Evolutionary conservation across 2,797 vertebrate genomes (phyloP), one percentile per base, ranked within the genome.

Genomic region (Valencia hispanica): DNA sequence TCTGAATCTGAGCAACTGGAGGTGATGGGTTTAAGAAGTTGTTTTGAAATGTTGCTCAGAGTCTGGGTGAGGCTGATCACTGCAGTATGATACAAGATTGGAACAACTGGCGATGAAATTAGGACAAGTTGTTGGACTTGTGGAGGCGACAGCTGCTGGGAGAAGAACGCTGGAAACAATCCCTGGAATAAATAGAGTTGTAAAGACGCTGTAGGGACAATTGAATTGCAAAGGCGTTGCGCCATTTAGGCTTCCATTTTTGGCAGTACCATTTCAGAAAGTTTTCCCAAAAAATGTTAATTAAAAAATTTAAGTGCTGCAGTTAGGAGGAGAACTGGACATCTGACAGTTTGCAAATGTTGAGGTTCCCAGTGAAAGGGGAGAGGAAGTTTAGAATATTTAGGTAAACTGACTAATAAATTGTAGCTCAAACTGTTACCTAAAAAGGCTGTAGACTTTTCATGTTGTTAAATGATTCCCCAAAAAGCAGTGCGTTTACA

Each of bases 121-220:
- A 85, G 86, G 84, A 55, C 0, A 7, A 68, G 75, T 6, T 69
- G 72, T 82, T 88, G 88, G 84, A 86, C 51, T 53, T 2, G 3
- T 50, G 68, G 41, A 50, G 39, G 36, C 45, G 84, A 82, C 92
- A 91, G 90, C 89, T 92, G 90, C 79, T 84, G 83, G 82, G 75
- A 89, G 79, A 84, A 83, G 73, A 87, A 70, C 83, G 61, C 84
- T 91, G 90, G 85, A 89, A 79, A 51, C 36, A 3, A 70, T 84
- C 75, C 53, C 55, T 41, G 39, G 59, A 72, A 70, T 87, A 78
- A 86, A 74, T 30, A 74, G 11, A 70, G 79, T 1, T 70, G 43
- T 7, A 75, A 74, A 63, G 73, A 86, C 41, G 4, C 55, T 83
- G 51, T 36, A 47, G 30, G 74, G 75, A 75, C 68, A 78, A 80